A percentile compares a stretch with the other conserved stretches of the same genome.
Conservation (phyloP, 2,797 vertebrate genomes). For the Botia kubotai region DNA sequence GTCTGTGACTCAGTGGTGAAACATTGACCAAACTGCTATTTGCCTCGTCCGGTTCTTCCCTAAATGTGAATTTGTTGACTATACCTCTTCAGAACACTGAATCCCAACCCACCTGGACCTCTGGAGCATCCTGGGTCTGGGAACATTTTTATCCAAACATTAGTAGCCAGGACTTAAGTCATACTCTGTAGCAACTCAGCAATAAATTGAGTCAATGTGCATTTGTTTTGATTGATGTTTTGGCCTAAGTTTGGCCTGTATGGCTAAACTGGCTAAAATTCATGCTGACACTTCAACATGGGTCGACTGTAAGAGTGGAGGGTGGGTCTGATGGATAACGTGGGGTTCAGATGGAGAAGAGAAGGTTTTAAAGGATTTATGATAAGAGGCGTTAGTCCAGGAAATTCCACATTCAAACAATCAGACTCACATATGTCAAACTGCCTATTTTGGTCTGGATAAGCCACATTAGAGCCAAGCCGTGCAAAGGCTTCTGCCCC, state of each 20-base stretch:
- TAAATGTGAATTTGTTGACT: slow-evolving; percentile 79
- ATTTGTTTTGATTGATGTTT: slow-evolving; percentile 60
- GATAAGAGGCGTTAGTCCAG: slow-evolving; percentile 74
- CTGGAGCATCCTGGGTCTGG: slow-evolving; percentile 55
- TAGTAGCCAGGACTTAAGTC: slow-evolving; percentile 72
- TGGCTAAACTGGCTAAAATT: slow-evolving; percentile 24
- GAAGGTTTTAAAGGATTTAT: slow-evolving; percentile 75
- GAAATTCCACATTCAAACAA: slow-evolving; percentile 81
- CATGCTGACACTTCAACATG: slow-evolving; percentile 71
- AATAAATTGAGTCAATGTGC: slow-evolving; percentile 74
- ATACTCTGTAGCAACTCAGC: slow-evolving; percentile 80
- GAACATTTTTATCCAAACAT: slow-evolving; percentile 74
- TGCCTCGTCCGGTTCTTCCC: slow-evolving; percentile 44
- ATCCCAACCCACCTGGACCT: slow-evolving; percentile 66
- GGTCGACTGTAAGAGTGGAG: slow-evolving; percentile 74
- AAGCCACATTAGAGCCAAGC: slow-evolving; percentile 70
- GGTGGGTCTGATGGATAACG: slow-evolving; percentile 58
- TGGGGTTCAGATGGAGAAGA: slow-evolving; percentile 42
- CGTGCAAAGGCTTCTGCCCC: slow-evolving; percentile 77
- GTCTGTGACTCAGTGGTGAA: slow-evolving; percentile 23
- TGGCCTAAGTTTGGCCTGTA: slow-evolving; percentile 70
- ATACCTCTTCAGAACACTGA: slow-evolving; percentile 80
- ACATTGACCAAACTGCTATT: slow-evolving; percentile 28
- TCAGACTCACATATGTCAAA: slow-evolving; percentile 80
- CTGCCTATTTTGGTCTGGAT: slow-evolving; percentile 76